phyloP scores from a whole-genome alignment of 2,797 vertebrate genomes.

The Erethizon dorsatum region DNA sequence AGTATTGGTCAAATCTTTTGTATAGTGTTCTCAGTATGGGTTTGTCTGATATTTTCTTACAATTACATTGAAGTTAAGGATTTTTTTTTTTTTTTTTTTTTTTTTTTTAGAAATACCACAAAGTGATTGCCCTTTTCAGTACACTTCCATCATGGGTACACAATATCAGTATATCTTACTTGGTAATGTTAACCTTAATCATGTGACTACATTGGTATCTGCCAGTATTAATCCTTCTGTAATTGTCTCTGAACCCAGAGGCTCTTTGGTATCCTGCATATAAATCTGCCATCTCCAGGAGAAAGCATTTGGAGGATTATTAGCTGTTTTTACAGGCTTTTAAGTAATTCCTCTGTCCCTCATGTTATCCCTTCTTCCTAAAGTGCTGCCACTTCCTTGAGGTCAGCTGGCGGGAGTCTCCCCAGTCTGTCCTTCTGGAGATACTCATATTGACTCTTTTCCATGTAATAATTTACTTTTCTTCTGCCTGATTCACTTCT shows the following conservation, averaged over 20 bases:
- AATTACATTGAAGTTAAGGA: background rate
- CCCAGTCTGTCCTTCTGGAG: background rate
- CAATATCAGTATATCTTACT: background rate
- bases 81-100: background rate
- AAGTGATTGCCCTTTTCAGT: background rate
- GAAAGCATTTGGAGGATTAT: background rate
- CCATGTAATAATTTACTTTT: constrained; percentile 6
- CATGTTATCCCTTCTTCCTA: background rate
- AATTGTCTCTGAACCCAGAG: background rate
- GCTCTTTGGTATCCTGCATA: background rate
- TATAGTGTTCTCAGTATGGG: background rate
- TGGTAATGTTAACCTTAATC: background rate
- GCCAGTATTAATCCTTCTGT: background rate
- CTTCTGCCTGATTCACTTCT: background rate
- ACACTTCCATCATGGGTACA: background rate
- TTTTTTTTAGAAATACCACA: background rate
- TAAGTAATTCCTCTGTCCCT: background rate
- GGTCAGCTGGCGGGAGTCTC: constrained; percentile 2
- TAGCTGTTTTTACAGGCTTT: background rate
- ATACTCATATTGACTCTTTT: background rate
- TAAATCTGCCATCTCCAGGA: background rate
- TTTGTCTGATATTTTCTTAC: background rate
- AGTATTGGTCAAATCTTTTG: constrained; percentile 13
- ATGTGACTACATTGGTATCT: background rate
- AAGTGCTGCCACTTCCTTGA: background rate